Conservation (phyloP, 2,888 invertebrate genomes). For the Brachyopa scutellaris region DNA sequence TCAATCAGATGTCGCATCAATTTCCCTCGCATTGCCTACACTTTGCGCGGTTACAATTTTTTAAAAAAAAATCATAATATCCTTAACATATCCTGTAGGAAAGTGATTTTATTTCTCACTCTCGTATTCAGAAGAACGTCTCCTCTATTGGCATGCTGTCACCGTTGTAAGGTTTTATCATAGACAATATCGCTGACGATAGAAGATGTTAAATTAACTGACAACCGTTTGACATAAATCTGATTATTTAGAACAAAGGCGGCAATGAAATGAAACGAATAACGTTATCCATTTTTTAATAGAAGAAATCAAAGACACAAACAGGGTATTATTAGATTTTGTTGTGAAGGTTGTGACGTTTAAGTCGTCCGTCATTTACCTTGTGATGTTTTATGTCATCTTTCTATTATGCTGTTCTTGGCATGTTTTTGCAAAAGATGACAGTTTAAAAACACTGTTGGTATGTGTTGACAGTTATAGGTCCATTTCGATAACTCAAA, state of each 20-base stretch:
- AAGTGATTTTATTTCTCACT: constrained; percentile 9
- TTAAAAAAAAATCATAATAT: constrained; percentile 32
- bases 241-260: constrained; percentile 51
- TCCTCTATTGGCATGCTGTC: constrained; percentile 11
- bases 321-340: background rate
- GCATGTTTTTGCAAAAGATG: no score
- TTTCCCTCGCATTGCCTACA: constrained; percentile 9
- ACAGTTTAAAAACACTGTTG: no score
- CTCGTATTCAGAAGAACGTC: background rate
- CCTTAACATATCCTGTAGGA: constrained; percentile 22
- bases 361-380: background rate
- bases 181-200: constrained; percentile 14
- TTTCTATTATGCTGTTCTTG: no score
- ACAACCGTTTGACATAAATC: constrained; percentile 60
- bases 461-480: no score
- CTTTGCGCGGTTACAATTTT: background rate
- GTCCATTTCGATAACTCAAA: no score
- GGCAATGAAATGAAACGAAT: constrained; percentile 23
- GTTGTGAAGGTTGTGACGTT: background rate
- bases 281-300: constrained; percentile 6
- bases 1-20: constrained; percentile 36
- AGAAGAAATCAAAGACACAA: background rate
- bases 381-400: background rate
- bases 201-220: constrained; percentile 50
- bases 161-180: constrained; percentile 22